A percentile compares a stretch with the other conserved stretches of the same genome.
Evolutionary conservation across 2,888 invertebrate genomes (phyloP).

Genomic region (Ennomos fuscantarius): DNA sequence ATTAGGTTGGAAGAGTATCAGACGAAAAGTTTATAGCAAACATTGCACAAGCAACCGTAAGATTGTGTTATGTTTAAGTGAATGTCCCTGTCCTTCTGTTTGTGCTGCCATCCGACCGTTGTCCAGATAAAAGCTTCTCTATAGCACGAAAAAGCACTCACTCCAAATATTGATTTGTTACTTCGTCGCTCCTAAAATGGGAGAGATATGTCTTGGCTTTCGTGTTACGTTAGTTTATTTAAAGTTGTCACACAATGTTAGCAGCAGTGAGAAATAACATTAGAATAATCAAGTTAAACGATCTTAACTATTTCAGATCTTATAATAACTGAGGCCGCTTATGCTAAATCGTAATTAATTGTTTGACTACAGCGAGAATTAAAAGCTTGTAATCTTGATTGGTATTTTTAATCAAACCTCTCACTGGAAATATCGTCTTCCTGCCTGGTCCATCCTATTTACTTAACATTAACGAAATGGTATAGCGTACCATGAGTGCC

Average conservation of each 20-base stretch:
- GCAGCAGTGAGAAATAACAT: slow-evolving; percentile 18
- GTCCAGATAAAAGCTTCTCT: slow-evolving; percentile 85
- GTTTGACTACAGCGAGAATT: slow-evolving; percentile 76
- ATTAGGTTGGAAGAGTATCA: neutral
- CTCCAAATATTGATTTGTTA: slow-evolving; percentile 85
- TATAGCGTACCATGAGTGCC: too few species aligned
- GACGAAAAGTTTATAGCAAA: slow-evolving; percentile 5
- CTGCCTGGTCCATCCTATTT: too few species aligned
- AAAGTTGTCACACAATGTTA: slow-evolving; percentile 36
- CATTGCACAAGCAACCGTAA: slow-evolving; percentile 38
- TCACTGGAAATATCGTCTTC: slow-evolving; percentile 37
- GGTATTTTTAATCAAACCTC: slow-evolving; percentile 76
- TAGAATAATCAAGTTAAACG: slow-evolving; percentile 57
- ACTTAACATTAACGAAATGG: too few species aligned
- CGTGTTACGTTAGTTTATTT: slow-evolving; percentile 59
- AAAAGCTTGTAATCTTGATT: slow-evolving; percentile 80
- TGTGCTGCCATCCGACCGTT: slow-evolving; percentile 80
- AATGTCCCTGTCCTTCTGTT: slow-evolving; percentile 79
- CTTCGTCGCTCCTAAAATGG: slow-evolving; percentile 78
- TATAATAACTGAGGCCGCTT: slow-evolving; percentile 33
- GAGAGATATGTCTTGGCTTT: slow-evolving; percentile 71
- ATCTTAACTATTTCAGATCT: slow-evolving; percentile 25
- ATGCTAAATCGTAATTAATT: slow-evolving; percentile 78
- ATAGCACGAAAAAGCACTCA: slow-evolving; percentile 85
- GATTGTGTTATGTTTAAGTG: slow-evolving; percentile 75